Evolutionary conservation across 1,140 invertebrate species (phyloP).

Genomic region (Sipha flava): DNA sequence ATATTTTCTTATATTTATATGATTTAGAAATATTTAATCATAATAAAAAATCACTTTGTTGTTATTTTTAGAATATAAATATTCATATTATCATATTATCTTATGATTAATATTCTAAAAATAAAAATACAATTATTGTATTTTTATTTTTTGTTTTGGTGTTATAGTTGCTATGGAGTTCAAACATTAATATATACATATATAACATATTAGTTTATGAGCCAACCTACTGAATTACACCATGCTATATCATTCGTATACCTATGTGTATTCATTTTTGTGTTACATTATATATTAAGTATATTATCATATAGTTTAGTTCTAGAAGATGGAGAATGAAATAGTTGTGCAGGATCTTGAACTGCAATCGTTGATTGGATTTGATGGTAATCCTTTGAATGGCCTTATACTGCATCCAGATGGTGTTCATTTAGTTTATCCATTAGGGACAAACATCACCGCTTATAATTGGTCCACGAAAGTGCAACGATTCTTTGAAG

Average conservation of each 20-base stretch:
- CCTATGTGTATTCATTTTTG: neutral
- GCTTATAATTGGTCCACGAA: slow-evolving; percentile 64
- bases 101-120: no score
- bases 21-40: no score
- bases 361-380: slow-evolving; percentile 7
- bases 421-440: slow-evolving; percentile 65
- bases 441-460: slow-evolving; percentile 74
- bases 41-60: no score
- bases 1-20: neutral
- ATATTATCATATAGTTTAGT: neutral
- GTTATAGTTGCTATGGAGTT: neutral
- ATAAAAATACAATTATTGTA: no score
- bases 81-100: no score
- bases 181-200: neutral
- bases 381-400: slow-evolving; percentile 55
- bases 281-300: neutral
- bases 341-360: slow-evolving; percentile 3
- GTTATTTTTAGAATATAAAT: no score
- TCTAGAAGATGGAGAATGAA: neutral
- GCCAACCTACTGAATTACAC: neutral
- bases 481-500: slow-evolving; percentile 66
- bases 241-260: neutral
- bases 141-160: neutral
- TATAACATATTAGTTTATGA: neutral
- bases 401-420: slow-evolving; percentile 71